These are phyloP conservation scores for Ambastaia sidthimunki DNA, from an alignment of 2,797 vertebrate genomes.

Conservation along the genomic window DNA sequence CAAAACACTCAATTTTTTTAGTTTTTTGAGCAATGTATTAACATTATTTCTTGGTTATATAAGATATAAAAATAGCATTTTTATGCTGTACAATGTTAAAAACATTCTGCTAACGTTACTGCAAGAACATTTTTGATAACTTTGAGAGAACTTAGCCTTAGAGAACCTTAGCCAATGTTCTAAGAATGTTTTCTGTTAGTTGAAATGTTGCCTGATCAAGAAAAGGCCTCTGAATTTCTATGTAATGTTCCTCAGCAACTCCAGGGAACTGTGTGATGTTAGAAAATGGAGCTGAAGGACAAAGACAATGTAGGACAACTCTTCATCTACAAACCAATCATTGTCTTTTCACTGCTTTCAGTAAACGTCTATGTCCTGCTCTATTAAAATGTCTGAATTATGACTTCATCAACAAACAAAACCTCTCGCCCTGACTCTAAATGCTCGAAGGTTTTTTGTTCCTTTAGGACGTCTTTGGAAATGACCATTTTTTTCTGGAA, in stretches of 20 bases:
- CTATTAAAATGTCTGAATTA: constrained; percentile 74
- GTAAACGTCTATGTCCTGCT: constrained; percentile 71
- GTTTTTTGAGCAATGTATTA: too few species aligned
- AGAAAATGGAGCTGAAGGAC: neutral
- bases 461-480: constrained; percentile 35
- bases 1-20: too few species aligned
- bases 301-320: constrained; percentile 30
- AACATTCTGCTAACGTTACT: too few species aligned
- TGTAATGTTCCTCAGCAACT: neutral
- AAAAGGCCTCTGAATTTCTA: constrained; percentile 6
- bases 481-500: constrained; percentile 37
- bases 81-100: too few species aligned
- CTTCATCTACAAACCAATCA: constrained; percentile 62
- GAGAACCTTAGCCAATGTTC: too few species aligned
- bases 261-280: neutral
- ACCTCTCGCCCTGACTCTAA: constrained; percentile 62
- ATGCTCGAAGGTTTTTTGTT: constrained; percentile 62
- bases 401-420: constrained; percentile 71
- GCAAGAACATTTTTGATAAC: too few species aligned
- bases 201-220: neutral
- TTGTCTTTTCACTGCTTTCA: constrained; percentile 68
- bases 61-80: too few species aligned
- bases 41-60: too few species aligned
- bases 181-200: too few species aligned
- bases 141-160: too few species aligned